These are phyloP conservation scores for Trichonephila clavipes DNA, from an alignment of 1,140 invertebrate genomes.

Conservation along the genomic window DNA sequence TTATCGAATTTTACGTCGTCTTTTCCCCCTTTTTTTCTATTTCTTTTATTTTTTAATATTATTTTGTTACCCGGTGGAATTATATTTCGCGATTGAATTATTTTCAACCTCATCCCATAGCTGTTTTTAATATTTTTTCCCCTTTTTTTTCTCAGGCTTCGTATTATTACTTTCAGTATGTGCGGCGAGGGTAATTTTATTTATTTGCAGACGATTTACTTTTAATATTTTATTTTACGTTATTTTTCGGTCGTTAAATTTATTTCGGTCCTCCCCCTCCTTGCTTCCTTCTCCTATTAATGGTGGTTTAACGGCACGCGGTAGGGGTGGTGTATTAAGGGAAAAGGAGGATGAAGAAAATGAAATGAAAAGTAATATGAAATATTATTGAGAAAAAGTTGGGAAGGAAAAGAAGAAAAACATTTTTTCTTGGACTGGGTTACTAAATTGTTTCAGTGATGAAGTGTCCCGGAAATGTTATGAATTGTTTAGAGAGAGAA, in stretches of 20 bases:
- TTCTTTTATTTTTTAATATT: slow-evolving; percentile 61
- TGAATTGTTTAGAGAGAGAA: neutral
- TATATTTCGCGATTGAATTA: slow-evolving; percentile 76
- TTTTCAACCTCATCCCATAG: slow-evolving; percentile 54
- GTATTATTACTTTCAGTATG: slow-evolving; percentile 30
- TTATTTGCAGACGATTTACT: slow-evolving; percentile 56
- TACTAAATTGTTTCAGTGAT: slow-evolving; percentile 61
- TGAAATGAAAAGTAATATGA: slow-evolving; percentile 58
- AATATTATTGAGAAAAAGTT: slow-evolving; percentile 66
- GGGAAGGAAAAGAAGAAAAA: neutral
- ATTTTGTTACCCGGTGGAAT: slow-evolving; percentile 63
- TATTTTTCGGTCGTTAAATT: slow-evolving; percentile 71
- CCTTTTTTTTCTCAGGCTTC: slow-evolving; percentile 29
- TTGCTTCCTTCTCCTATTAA: neutral
- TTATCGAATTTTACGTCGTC: slow-evolving; percentile 63
- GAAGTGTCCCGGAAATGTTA: neutral
- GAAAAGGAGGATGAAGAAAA: neutral
- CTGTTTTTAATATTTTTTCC: neutral
- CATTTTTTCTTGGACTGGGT: neutral
- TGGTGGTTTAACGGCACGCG: slow-evolving; percentile 63
- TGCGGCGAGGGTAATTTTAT: slow-evolving; percentile 48
- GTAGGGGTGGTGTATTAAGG: neutral
- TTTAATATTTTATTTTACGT: slow-evolving; percentile 58
- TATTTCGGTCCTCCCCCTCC: slow-evolving; percentile 26
- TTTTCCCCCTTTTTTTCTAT: slow-evolving; percentile 6